Evolutionary conservation across 2,113 vertebrate species (phyloP).

Genomic region (Clupea harengus): DNA sequence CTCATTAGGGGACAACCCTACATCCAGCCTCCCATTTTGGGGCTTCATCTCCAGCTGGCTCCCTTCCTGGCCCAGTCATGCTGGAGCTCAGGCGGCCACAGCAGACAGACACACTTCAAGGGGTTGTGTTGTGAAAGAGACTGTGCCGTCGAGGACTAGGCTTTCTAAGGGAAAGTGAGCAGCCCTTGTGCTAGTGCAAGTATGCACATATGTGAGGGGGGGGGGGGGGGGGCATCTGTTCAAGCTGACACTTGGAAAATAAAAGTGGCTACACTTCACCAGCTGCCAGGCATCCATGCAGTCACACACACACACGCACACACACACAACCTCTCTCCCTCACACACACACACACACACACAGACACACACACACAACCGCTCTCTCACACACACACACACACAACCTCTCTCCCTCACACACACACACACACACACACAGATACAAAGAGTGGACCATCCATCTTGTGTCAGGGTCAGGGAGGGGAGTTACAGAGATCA

Average conservation of each 20-base stretch:
- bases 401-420: constrained; percentile 19
- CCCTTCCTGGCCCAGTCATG: background rate
- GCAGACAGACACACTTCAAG: background rate
- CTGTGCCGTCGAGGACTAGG: background rate
- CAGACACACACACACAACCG: too few relatives aligned
- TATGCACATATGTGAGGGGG: constrained; percentile 5
- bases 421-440: constrained; percentile 29
- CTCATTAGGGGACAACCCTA: constrained; percentile 20
- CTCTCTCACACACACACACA: constrained; percentile 22
- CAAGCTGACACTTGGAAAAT: constrained; percentile 50
- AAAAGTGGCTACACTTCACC: constrained; percentile 31
- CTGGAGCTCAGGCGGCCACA: background rate
- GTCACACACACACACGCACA: constrained; percentile 32
- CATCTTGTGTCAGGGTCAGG: constrained; percentile 66
- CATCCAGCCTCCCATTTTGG: background rate
- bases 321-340: constrained; percentile 15
- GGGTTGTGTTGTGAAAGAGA: background rate
- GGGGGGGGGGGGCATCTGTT: constrained; percentile 9
- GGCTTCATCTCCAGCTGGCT: background rate
- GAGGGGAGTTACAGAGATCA: constrained; percentile 47
- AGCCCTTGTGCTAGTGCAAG: background rate
- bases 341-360: background rate
- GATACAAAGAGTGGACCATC: constrained; percentile 53
- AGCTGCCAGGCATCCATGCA: constrained; percentile 23
- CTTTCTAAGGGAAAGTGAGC: background rate